Percentiles rank a stretch among this genome's conserved stretches.
phyloP scores from a whole-genome alignment of 2,113 vertebrate species.

The Chunga burmeisteri region DNA sequence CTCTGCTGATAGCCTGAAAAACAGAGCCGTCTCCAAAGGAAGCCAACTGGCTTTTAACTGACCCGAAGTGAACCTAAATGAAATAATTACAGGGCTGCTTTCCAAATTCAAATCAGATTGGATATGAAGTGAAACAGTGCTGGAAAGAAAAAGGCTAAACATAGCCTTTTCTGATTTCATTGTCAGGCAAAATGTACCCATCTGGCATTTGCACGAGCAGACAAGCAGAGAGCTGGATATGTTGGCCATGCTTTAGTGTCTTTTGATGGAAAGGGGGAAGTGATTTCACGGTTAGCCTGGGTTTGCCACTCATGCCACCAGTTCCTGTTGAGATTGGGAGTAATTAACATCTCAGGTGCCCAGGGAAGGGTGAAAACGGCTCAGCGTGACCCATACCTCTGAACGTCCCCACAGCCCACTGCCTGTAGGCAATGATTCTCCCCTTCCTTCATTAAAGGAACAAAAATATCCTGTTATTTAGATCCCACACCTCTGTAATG shows the following conservation, averaged over 20 bases:
- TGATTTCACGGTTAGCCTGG: not conserved
- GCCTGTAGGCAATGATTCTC: not conserved
- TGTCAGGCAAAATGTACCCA: conserved; percentile 35
- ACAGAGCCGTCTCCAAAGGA: conserved; percentile 29
- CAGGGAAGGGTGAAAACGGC: not conserved
- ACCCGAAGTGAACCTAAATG: conserved; percentile 64
- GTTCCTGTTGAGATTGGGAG: not conserved
- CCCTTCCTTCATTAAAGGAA: not conserved
- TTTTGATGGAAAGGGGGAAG: not conserved
- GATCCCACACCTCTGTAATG: not conserved
- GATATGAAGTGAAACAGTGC: conserved; percentile 62
- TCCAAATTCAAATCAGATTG: conserved; percentile 77
- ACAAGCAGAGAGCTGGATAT: not conserved
- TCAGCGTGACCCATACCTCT: not conserved
- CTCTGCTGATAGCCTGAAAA: conserved; percentile 16
- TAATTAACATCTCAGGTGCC: not conserved
- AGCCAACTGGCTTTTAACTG: conserved; percentile 16
- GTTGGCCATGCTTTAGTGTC: not conserved
- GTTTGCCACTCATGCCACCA: not conserved
- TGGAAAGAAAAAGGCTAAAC: conserved; percentile 67
- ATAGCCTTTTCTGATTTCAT: conserved; percentile 60
- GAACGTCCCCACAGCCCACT: not conserved
- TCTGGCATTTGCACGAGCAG: not conserved
- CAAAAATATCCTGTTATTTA: not conserved
- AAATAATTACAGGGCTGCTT: conserved; percentile 67